phyloP scores from a whole-genome alignment of 2,113 vertebrate species.

The Otocyon megalotis region DNA sequence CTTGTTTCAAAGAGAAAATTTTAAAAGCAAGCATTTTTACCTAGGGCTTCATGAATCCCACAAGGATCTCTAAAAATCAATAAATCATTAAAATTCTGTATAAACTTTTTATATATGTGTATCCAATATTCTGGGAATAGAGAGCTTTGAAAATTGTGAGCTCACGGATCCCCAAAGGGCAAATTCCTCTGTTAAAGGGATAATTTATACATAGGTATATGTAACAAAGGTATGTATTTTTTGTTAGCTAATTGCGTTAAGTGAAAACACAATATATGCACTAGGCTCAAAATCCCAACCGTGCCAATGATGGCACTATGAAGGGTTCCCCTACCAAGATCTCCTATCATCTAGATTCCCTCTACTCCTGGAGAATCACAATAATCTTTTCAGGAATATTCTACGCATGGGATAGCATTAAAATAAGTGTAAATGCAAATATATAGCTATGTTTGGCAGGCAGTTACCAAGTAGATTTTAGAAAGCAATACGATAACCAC shows the following conservation, averaged over 20 bases:
- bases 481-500: not conserved
- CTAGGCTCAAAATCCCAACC: constrained; percentile 31
- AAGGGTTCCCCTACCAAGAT: not conserved
- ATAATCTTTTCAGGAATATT: not conserved
- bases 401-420: not conserved
- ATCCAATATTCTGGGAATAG: not conserved
- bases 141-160: constrained; percentile 10
- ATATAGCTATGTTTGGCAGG: not conserved
- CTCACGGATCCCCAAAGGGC: not conserved
- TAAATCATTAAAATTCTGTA: not conserved
- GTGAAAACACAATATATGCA: not conserved
- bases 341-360: not conserved
- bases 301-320: not conserved
- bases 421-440: not conserved
- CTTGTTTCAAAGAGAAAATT: not conserved
- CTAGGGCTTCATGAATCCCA: not conserved
- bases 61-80: not conserved
- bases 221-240: not conserved
- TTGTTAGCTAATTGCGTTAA: constrained; percentile 31
- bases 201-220: not conserved
- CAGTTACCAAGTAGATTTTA: not conserved
- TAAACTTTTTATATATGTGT: not conserved
- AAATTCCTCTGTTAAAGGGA: not conserved
- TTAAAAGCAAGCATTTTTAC: constrained; percentile 4
- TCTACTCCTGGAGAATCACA: not conserved